Conservation (phyloP, 2,888 invertebrate species). For the Ormia ochracea region DNA sequence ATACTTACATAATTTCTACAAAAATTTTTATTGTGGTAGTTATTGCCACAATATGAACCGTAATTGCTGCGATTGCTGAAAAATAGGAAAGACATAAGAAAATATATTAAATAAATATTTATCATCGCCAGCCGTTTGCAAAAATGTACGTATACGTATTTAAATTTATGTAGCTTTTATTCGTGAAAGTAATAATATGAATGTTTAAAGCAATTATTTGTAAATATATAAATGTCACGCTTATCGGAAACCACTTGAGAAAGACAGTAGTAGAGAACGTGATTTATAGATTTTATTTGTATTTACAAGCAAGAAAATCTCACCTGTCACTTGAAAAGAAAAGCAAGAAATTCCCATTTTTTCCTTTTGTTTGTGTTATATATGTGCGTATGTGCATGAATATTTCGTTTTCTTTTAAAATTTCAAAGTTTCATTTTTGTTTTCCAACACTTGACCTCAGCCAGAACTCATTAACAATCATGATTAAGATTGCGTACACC, state of each 20-base stretch:
- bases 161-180: too few species aligned
- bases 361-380: constrained; percentile 10
- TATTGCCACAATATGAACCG: constrained; percentile 44
- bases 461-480: constrained; percentile 62
- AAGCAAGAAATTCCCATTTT: constrained; percentile 19
- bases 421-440: constrained; percentile 39
- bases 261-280: constrained; percentile 30
- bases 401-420: constrained; percentile 18
- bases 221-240: constrained; percentile 57
- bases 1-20: constrained; percentile 66
- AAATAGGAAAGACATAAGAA: constrained; percentile 1
- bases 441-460: constrained; percentile 45
- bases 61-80: constrained; percentile 62
- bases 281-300: constrained; percentile 47
- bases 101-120: constrained; percentile 7
- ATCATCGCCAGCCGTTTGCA: too few species aligned
- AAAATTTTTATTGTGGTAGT: constrained; percentile 39
- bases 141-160: too few species aligned
- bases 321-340: constrained; percentile 34
- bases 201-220: constrained; percentile 37
- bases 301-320: constrained; percentile 21
- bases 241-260: constrained; percentile 60
- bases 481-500: constrained; percentile 44
- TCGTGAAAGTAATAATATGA: too few species aligned
- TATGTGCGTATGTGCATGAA: too few species aligned